A percentile compares a stretch with the other conserved stretches of the same genome.
Evolutionary conservation across 1,140 invertebrate genomes (phyloP).

Genomic region (Listronotus oregonensis): DNA sequence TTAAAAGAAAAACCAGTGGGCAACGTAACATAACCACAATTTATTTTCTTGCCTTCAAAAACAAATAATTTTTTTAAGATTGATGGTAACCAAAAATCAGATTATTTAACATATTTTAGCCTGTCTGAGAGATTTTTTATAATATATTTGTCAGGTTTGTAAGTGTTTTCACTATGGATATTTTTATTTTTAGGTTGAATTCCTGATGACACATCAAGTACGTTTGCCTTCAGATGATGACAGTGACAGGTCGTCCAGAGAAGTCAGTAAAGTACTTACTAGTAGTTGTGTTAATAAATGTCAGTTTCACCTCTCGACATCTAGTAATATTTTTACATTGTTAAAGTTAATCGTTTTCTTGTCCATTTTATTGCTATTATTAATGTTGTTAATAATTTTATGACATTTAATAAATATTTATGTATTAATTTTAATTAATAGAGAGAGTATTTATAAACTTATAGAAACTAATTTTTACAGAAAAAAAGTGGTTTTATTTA

Average conservation of each 20-base stretch:
- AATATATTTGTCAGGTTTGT: too few species aligned
- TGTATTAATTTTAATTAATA: constrained; percentile 26
- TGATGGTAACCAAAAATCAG: too few species aligned
- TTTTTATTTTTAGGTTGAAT: constrained; percentile 44
- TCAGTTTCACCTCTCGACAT: constrained; percentile 24
- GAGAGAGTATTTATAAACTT: constrained; percentile 23
- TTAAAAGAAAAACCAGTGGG: too few species aligned
- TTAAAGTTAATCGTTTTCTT: constrained; percentile 33
- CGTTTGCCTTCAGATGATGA: constrained; percentile 19
- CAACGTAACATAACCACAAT: too few species aligned
- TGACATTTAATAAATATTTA: constrained; percentile 33
- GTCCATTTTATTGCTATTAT: constrained; percentile 35
- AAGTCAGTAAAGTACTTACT: constrained; percentile 25
- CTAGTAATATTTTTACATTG: constrained; percentile 36
- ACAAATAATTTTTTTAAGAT: too few species aligned
- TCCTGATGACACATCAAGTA: constrained; percentile 44
- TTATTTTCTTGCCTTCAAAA: too few species aligned
- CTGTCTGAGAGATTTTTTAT: too few species aligned
- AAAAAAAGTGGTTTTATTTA: not conserved
- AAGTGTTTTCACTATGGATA: constrained; percentile 8
- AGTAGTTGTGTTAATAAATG: constrained; percentile 24
- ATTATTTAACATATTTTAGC: too few species aligned
- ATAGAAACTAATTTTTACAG: constrained; percentile 27
- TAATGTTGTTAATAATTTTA: constrained; percentile 39
- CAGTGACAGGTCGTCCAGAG: not conserved